Evolutionary conservation across 2,888 invertebrate species (phyloP).

Genomic region (Clanis bilineata): DNA sequence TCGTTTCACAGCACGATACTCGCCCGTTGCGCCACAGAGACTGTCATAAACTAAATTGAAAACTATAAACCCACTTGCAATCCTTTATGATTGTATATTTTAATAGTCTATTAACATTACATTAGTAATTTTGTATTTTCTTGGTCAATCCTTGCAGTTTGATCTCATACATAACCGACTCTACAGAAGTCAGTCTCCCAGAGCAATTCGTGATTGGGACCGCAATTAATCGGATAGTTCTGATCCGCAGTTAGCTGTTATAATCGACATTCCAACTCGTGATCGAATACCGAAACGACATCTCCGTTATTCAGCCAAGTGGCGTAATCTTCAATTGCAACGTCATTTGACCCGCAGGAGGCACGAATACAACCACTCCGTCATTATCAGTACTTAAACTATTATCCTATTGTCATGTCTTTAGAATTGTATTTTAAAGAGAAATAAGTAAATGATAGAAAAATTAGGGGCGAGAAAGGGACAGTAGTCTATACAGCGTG

Average conservation of each 20-base stretch:
- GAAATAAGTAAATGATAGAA: background rate
- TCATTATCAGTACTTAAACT: background rate
- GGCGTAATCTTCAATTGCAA: slow-evolving; percentile 42
- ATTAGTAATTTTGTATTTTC: background rate
- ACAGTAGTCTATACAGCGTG: no score
- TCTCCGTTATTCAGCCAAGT: slow-evolving; percentile 56
- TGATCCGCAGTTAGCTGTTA: slow-evolving; percentile 41
- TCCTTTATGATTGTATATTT: no score
- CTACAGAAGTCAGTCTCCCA: slow-evolving; percentile 34
- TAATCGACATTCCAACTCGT: slow-evolving; percentile 54
- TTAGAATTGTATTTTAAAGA: background rate
- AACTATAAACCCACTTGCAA: no score
- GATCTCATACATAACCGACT: background rate
- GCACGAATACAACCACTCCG: background rate
- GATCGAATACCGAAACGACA: slow-evolving; percentile 41
- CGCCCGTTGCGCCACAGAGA: no score
- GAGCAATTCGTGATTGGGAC: slow-evolving; percentile 46
- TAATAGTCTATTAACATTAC: no score
- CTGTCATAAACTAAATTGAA: no score
- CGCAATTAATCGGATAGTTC: slow-evolving; percentile 47
- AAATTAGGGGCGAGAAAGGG: no score
- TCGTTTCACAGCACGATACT: no score
- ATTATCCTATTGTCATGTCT: background rate
- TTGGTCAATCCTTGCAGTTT: background rate
- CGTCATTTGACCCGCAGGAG: slow-evolving; percentile 10